These are phyloP conservation scores for Cryptoblepharus egeriae DNA, from an alignment of 2,797 vertebrate genomes.

Conservation along the genomic window DNA sequence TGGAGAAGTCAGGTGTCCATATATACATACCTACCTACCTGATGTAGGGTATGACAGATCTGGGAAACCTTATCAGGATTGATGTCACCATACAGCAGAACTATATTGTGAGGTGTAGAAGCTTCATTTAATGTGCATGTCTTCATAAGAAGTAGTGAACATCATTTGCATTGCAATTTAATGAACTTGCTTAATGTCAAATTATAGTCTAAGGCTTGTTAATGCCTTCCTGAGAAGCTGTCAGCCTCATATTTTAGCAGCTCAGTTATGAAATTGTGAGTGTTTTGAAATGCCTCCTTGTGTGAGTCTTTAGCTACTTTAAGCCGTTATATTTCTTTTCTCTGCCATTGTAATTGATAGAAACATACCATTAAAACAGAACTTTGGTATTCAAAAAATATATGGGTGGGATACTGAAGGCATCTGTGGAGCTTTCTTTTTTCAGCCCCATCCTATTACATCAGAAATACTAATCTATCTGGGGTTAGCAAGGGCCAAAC, in stretches of 20 bases:
- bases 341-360: neutral
- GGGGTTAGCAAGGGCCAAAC: too few species aligned
- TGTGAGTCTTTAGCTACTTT: neutral
- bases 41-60: neutral
- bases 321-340: neutral
- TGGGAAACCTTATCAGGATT: neutral
- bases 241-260: neutral
- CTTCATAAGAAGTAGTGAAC: neutral
- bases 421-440: too few species aligned
- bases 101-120: neutral
- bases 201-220: neutral
- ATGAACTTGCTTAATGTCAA: neutral
- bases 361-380: neutral
- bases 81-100: neutral
- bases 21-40: neutral
- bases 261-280: neutral
- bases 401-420: too few species aligned
- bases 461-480: too few species aligned
- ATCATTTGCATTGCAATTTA: neutral
- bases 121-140: neutral
- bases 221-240: neutral
- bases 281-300: neutral
- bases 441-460: too few species aligned
- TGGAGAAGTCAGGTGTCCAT: neutral
- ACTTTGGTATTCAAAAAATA: too few species aligned